Base-by-base conservation (phyloP, 2,113 vertebrate genomes). In the Camelus dromedarius region DNA sequence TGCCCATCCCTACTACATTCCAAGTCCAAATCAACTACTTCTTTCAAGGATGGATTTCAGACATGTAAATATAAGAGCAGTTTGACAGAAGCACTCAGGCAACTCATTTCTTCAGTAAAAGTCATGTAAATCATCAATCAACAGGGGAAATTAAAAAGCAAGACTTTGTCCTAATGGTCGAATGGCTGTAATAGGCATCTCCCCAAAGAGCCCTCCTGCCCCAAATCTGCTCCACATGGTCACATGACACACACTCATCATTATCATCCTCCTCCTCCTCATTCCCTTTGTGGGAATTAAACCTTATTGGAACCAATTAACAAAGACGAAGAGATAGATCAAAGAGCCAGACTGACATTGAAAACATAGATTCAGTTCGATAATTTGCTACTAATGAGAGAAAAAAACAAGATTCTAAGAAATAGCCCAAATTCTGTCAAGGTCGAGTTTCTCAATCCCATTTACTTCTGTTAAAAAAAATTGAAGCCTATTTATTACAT, bases 381-480 rank as follows among this genome's bases (percentile, higher is more conserved):
- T 28, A 26, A 20, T 83, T 80, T 70, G 67, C 87, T 48, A 35
- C 14, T 56, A 81, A 50, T 48, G 12, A 62, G 19, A 73, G 18
- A 3, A 81, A 70, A 42, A 19, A 81, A 48, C 84, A 18, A 67
- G 15, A 76, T 20, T 81, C 48, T 60, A 69, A 19, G 15, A 69
- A 87, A 80, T 12, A 67, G 54, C 16, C 67, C 95, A 83, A 89
- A 38, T 16, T n/a, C 46, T 35, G 56, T 79, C 96, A 97, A 96
- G 96, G 93, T 97, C 96, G 96, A 91, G 56, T 8, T n/a, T 90
- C 75, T 81, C 82, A 24, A 72, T 81, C 60, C 60, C 35, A 32
- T 26, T 52, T 30, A 46, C 20, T 62, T 81, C 75, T 76, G 26
- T 19, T 32, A 56, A 32, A 86, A 88, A 72, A 79, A 22, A 88